Percentiles rank a stretch among this genome's conserved stretches.
These are phyloP conservation scores for Sciurus vulgaris DNA, from an alignment of 2,797 vertebrate species.

Conservation along the genomic window DNA sequence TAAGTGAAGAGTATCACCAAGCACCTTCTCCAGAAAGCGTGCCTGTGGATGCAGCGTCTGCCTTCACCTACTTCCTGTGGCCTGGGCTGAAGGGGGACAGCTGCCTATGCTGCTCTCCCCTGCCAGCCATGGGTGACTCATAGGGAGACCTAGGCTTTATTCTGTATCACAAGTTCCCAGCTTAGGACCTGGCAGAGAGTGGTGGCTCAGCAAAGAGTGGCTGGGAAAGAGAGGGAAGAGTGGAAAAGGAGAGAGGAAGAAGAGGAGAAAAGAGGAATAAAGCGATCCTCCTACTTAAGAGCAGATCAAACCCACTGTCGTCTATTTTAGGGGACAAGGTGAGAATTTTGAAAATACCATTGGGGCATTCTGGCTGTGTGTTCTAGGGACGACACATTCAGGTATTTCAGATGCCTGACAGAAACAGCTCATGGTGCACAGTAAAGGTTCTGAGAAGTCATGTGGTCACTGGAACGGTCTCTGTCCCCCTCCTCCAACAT, in stretches of 20 bases:
- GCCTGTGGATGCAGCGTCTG: rapidly evolving
- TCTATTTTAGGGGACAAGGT: not conserved
- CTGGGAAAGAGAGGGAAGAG: not conserved
- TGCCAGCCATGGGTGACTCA: rapidly evolving
- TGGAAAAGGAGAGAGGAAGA: not conserved
- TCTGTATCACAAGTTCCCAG: not conserved
- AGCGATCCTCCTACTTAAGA: not conserved
- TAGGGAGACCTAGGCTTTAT: not conserved
- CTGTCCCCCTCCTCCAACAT: not conserved
- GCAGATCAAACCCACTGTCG: not conserved
- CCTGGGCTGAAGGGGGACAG: rapidly evolving
- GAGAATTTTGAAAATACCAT: rapidly evolving
- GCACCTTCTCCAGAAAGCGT: not conserved
- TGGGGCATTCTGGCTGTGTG: rapidly evolving
- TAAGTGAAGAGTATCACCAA: not conserved
- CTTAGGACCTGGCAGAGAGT: not conserved
- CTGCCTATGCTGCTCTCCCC: not conserved
- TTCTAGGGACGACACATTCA: too few species aligned
- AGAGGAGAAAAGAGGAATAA: rapidly evolving
- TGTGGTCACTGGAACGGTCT: not conserved
- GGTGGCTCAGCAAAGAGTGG: not conserved
- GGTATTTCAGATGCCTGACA: not conserved
- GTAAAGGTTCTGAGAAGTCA: not conserved
- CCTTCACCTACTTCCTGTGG: not conserved
- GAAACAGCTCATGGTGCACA: too few species aligned